phyloP scores from a whole-genome alignment of 2,888 invertebrate genomes.

The Hofmannophila pseudospretella region DNA sequence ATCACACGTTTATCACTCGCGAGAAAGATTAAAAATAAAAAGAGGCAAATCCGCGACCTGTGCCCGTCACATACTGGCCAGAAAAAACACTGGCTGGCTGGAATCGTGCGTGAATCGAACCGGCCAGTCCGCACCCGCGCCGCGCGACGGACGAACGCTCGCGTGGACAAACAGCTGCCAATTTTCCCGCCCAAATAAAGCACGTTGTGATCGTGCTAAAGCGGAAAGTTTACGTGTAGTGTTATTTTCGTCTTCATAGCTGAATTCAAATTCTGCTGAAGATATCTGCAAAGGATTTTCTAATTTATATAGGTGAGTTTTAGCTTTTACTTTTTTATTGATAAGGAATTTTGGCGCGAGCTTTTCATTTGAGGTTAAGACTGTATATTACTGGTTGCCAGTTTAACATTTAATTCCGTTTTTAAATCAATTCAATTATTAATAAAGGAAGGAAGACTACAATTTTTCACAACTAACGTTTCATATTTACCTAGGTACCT shows the following conservation, averaged over 20 bases:
- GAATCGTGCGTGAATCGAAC: constrained; percentile 4
- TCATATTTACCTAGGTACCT: too few relatives aligned
- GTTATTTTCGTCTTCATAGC: constrained; percentile 21
- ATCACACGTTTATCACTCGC: constrained; percentile 39
- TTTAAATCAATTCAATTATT: too few relatives aligned
- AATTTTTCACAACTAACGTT: too few relatives aligned
- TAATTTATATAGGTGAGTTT: constrained; percentile 23
- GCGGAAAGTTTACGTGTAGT: constrained; percentile 26
- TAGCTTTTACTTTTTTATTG: neutral
- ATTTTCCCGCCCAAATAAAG: constrained; percentile 29
- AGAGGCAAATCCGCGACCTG: constrained; percentile 40
- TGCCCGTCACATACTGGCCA: constrained; percentile 32
- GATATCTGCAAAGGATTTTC: constrained; percentile 30
- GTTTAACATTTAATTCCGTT: too few relatives aligned
- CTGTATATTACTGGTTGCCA: too few relatives aligned
- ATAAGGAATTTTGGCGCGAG: constrained; percentile 1
- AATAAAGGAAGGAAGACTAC: too few relatives aligned
- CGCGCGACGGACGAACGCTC: constrained; percentile 36
- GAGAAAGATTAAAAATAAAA: constrained; percentile 36
- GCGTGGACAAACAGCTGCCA: constrained; percentile 16
- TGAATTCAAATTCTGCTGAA: neutral
- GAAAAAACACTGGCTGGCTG: constrained; percentile 26
- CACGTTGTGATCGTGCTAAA: constrained; percentile 7
- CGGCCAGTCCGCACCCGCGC: constrained; percentile 47
- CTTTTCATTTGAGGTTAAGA: neutral